These are phyloP conservation scores for Malachius bipustulatus DNA, from an alignment of 2,888 invertebrate species.

Conservation along the genomic window DNA sequence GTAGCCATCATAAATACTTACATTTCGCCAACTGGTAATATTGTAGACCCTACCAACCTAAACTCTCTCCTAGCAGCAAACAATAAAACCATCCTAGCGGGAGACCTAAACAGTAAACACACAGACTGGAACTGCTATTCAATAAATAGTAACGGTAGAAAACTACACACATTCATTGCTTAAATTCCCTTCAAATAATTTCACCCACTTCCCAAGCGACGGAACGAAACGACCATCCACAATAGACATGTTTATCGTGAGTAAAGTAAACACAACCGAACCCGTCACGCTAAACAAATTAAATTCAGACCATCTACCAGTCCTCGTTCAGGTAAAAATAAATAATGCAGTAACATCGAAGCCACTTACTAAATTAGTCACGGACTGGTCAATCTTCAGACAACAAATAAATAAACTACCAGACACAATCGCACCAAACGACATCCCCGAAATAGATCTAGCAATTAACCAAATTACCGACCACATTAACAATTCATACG, in stretches of 20 bases:
- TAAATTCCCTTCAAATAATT: neutral
- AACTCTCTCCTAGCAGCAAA: neutral
- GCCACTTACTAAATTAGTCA: neutral
- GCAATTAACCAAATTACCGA: no score
- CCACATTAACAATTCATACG: neutral
- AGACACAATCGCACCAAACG: neutral
- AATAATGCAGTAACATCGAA: neutral
- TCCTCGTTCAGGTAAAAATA: neutral
- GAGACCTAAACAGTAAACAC: neutral
- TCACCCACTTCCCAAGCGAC: constrained; percentile 1
- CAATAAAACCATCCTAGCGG: neutral
- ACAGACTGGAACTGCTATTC: constrained; percentile 2
- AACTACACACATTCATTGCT: neutral
- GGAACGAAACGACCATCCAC: constrained; percentile 3
- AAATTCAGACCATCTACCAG: constrained; percentile 3
- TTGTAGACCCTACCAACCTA: neutral
- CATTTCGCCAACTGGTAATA: neutral
- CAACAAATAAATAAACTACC: neutral
- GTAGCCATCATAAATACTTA: neutral
- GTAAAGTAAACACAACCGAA: neutral
- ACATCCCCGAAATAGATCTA: constrained; percentile 1
- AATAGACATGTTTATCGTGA: constrained; percentile 7
- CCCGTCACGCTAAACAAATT: neutral
- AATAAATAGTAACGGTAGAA: neutral
- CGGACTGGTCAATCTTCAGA: neutral